Evolutionary conservation across 2,113 vertebrate species (phyloP), one percentile per base, ranked within the genome.

Genomic region (Pseudorhombus dupliciocellatus): DNA sequence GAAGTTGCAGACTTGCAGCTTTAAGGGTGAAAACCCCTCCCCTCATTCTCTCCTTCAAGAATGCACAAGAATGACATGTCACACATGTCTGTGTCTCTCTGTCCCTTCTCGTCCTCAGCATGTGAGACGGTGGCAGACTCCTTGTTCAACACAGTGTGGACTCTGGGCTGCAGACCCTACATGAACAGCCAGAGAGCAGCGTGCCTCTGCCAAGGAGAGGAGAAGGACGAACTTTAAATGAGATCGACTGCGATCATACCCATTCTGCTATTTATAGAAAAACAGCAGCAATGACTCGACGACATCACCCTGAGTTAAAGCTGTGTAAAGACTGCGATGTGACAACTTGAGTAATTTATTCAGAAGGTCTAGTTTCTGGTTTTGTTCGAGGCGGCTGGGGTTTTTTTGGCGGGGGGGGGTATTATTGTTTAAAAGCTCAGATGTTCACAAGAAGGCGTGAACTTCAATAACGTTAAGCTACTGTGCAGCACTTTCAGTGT

Each of bases 161-260:
- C 97, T 14, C 86, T 99, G 89, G 97, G 98, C 86, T 99, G 98
- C 93, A 94, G 95, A 46, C 95, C 98, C 71, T 99, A 97, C 93
- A 98, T 99, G 98, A 98, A 98, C 90, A 97, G 97, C 86, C 98
- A 99, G 79, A 92, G 98, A 65, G 93, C 95, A 1, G 93, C 97
- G 1, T 99, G 98, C 86, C 90, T 92, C 59, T 99, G 98, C 66
- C 94, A 73, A 6, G 98, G 97, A 84, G 97, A 98, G 26, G 96
- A 98, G 77, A 95, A 88, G 55, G 96, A 98, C 1, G 98, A 99
- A 25, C 87, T 99, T 57, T 98, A 56, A 67, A 42, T 3, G 9
- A 92, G 62, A 66, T 8, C 2, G 4, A 21, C 8, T 2, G n/a
- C n/a, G 9, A 18, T 22, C 7, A 52, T 4, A 57, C 28, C 7